These are phyloP conservation scores for Athetis lepigone DNA, from an alignment of 2,888 invertebrate species.

Conservation along the genomic window DNA sequence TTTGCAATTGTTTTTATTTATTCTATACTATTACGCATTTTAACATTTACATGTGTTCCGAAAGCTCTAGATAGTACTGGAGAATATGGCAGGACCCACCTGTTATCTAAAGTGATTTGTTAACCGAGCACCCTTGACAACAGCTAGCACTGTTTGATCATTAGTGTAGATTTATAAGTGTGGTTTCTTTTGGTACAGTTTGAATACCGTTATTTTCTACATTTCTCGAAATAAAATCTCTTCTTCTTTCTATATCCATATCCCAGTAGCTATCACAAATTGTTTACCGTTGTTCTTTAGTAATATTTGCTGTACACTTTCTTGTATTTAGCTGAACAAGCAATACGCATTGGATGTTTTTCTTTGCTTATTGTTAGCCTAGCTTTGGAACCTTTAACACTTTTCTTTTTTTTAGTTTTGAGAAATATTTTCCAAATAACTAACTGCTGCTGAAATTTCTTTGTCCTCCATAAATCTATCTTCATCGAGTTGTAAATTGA, in stretches of 20 bases:
- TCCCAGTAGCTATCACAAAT: slow-evolving; percentile 6
- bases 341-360: slow-evolving; percentile 5
- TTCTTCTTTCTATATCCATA: slow-evolving; percentile 10
- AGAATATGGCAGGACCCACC: too few species aligned
- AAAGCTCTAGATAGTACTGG: too few species aligned
- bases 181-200: slow-evolving; percentile 9
- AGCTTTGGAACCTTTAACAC: slow-evolving; percentile 3
- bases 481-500: slow-evolving; percentile 2
- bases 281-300: slow-evolving; percentile 7
- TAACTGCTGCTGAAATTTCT: background rate
- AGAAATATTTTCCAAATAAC: slow-evolving; percentile 3
- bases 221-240: slow-evolving; percentile 13
- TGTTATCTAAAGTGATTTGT: too few species aligned
- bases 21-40: too few species aligned
- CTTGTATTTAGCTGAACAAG: slow-evolving; percentile 7
- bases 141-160: background rate
- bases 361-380: slow-evolving; percentile 7
- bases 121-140: too few species aligned
- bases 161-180: background rate
- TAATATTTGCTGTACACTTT: slow-evolving; percentile 10
- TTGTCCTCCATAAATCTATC: slow-evolving; percentile 1
- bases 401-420: slow-evolving; percentile 9
- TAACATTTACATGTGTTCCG: too few species aligned
- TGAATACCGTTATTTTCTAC: slow-evolving; percentile 2
- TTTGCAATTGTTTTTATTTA: too few species aligned